phyloP scores from a whole-genome alignment of 2,888 invertebrate species.

The Drymonia ruficornis region DNA sequence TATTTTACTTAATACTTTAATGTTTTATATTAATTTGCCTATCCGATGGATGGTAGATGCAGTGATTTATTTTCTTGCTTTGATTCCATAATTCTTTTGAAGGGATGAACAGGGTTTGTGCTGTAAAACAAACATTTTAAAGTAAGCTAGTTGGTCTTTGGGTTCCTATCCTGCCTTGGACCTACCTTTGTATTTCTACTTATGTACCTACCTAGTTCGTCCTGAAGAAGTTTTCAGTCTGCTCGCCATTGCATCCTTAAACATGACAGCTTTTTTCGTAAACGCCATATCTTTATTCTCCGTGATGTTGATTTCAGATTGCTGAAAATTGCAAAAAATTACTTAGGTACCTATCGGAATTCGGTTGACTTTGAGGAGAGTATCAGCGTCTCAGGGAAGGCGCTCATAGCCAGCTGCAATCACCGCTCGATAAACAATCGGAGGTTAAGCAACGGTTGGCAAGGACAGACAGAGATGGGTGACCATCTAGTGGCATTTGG shows the following conservation, averaged over 20 bases:
- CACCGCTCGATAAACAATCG: no score
- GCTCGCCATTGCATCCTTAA: constrained; percentile 63
- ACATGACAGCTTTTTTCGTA: constrained; percentile 63
- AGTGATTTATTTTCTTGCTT: constrained; percentile 38
- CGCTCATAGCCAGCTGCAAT: no score
- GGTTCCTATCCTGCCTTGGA: no score
- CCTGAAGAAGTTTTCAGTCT: constrained; percentile 54
- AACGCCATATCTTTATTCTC: constrained; percentile 66
- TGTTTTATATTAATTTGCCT: not conserved
- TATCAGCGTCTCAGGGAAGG: no score
- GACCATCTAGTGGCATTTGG: no score
- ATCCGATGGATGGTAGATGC: constrained; percentile 50
- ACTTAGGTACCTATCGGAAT: no score
- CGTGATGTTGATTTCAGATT: constrained; percentile 49
- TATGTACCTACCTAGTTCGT: constrained; percentile 53
- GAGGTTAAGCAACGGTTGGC: no score
- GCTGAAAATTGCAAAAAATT: constrained; percentile 41
- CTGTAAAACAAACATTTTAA: constrained; percentile 47
- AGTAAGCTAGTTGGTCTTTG: not conserved
- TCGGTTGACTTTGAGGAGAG: no score
- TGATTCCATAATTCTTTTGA: constrained; percentile 56
- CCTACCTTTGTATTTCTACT: not conserved
- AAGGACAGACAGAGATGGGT: no score
- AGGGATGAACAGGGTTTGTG: constrained; percentile 74
- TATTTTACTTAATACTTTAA: no score